Conservation (phyloP, 2,888 invertebrate species). For the Anodontia alba region DNA sequence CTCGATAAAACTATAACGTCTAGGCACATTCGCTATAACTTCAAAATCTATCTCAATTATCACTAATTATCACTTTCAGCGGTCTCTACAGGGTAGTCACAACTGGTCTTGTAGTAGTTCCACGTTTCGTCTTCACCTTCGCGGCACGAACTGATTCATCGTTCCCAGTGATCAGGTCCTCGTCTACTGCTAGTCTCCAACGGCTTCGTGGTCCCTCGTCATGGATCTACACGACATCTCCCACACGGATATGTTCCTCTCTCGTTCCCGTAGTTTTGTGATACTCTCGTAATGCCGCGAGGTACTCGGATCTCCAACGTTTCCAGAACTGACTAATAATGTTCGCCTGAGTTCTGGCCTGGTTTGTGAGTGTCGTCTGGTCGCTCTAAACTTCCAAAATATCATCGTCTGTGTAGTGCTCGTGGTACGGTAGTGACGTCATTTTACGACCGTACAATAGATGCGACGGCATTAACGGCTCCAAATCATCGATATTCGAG, state of each 20-base stretch:
- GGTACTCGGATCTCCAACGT: slow-evolving; percentile 25
- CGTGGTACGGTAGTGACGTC: background rate
- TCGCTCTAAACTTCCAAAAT: background rate
- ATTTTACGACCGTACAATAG: slow-evolving; percentile 35
- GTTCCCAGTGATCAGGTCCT: slow-evolving; percentile 21
- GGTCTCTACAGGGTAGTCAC: background rate
- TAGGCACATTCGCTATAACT: background rate
- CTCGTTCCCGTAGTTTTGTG: background rate
- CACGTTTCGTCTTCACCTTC: background rate
- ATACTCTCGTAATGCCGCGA: slow-evolving; percentile 4
- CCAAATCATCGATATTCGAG: slow-evolving; percentile 18
- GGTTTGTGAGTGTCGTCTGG: slow-evolving; percentile 14
- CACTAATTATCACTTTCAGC: background rate
- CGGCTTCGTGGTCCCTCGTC: slow-evolving; percentile 27
- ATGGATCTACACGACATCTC: slow-evolving; percentile 36
- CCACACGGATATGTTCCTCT: background rate
- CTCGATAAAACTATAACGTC: background rate
- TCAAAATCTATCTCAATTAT: background rate
- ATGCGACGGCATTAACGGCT: slow-evolving; percentile 52
- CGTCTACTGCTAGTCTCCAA: too few species aligned
- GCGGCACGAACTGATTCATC: too few species aligned
- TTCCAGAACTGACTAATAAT: too few species aligned
- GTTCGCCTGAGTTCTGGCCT: background rate
- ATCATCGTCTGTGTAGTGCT: slow-evolving; percentile 1
- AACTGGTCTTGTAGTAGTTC: background rate